Evolutionary conservation across 2,888 invertebrate genomes (phyloP).

Genomic region (Mycalesis mineus): DNA sequence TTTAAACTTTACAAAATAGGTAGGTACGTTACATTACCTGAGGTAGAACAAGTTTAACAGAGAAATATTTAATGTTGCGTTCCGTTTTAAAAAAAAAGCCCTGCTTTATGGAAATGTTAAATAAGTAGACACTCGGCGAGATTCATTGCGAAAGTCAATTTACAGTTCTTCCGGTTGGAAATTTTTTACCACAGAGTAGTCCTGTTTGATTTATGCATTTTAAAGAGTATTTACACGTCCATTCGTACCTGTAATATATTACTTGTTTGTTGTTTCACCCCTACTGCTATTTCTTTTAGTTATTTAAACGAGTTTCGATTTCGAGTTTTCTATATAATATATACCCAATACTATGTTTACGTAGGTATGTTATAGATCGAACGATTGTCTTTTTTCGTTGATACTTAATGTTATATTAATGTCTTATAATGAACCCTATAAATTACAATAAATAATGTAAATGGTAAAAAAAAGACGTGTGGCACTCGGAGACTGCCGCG

Average conservation of each 20-base stretch:
- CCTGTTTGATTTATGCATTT: constrained; percentile 22
- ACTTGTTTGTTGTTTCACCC: neutral
- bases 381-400: too few species aligned
- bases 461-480: too few species aligned
- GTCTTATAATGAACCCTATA: too few species aligned
- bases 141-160: constrained; percentile 28
- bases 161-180: constrained; percentile 14
- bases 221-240: constrained; percentile 19
- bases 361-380: too few species aligned
- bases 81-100: constrained; percentile 38
- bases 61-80: constrained; percentile 46
- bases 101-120: constrained; percentile 41
- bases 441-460: too few species aligned
- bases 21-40: constrained; percentile 34
- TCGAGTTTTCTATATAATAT: neutral
- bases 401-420: too few species aligned
- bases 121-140: constrained; percentile 36
- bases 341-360: too few species aligned
- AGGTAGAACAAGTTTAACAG: constrained; percentile 27
- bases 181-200: constrained; percentile 18
- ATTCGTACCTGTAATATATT: neutral
- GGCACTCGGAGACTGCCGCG: too few species aligned
- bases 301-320: neutral
- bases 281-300: neutral
- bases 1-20: constrained; percentile 20